Conservation (phyloP, 1,140 invertebrate genomes). For the Drosophila nebulosa region DNA sequence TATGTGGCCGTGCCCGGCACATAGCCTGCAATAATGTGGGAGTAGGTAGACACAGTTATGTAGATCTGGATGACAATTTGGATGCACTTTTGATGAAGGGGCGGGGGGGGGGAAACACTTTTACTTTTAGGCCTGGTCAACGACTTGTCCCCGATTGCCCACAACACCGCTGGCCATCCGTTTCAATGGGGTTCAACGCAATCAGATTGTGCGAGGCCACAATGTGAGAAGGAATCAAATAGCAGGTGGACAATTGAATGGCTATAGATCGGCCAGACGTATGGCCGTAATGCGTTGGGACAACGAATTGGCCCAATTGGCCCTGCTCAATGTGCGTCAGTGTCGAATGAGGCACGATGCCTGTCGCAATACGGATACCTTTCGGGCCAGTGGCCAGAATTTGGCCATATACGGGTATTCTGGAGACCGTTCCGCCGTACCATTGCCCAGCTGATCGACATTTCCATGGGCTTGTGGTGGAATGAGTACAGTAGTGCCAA, state of each 20-base stretch:
- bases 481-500: constrained; percentile 18
- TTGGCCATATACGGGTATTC: constrained; percentile 36
- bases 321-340: constrained; percentile 46
- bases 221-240: constrained; percentile 43
- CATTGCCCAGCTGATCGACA: not conserved
- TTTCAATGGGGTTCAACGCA: not conserved
- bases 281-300: constrained; percentile 66
- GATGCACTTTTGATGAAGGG: no score
- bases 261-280: constrained; percentile 22
- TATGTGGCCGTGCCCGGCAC: not conserved
- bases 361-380: constrained; percentile 52
- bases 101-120: no score
- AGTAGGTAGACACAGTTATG: not conserved
- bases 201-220: constrained; percentile 17
- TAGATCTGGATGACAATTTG: no score
- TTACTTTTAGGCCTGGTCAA: constrained; percentile 31
- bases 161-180: not conserved
- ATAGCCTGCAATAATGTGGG: not conserved
- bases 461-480: constrained; percentile 31
- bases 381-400: constrained; percentile 54
- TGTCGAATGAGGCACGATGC: constrained; percentile 54
- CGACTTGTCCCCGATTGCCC: constrained; percentile 31
- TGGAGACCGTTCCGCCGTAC: not conserved
- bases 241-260: constrained; percentile 32
- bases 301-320: constrained; percentile 42